phyloP scores from a whole-genome alignment of 1,140 invertebrate species.

The Proales similis region DNA sequence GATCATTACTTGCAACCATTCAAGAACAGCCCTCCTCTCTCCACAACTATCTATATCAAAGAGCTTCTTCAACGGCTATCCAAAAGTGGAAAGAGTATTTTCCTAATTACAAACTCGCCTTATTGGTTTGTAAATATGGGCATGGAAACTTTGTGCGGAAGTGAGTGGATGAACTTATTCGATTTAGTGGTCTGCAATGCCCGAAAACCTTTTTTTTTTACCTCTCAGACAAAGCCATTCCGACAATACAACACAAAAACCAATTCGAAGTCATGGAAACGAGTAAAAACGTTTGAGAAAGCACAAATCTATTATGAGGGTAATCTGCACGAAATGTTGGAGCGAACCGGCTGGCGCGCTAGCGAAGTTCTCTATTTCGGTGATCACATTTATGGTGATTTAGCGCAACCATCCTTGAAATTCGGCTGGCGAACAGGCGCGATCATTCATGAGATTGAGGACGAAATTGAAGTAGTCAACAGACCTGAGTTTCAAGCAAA shows the following conservation, averaged over 20 bases:
- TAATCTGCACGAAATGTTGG: conserved; percentile 62
- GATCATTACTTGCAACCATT: conserved; percentile 39
- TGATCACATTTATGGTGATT: conserved; percentile 92
- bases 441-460: conserved; percentile 91
- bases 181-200: conserved; percentile 89
- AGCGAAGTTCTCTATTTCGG: conserved; percentile 90
- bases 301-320: conserved; percentile 88
- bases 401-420: conserved; percentile 88
- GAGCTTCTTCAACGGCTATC: conserved; percentile 69
- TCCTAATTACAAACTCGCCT: conserved; percentile 91
- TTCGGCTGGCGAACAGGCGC: conserved; percentile 95
- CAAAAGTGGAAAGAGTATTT: conserved; percentile 73
- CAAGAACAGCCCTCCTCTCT: conserved; percentile 49
- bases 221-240: conserved; percentile 65
- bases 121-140: conserved; percentile 83
- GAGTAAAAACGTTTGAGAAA: conserved; percentile 74
- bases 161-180: conserved; percentile 81
- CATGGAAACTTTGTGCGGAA: conserved; percentile 78
- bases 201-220: conserved; percentile 87
- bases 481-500: conserved; percentile 71
- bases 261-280: conserved; percentile 77
- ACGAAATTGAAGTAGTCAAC: conserved; percentile 84
- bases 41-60: conserved; percentile 70
- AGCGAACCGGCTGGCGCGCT: conserved; percentile 82
- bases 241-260: conserved; percentile 50